Percentiles rank a stretch among this genome's conserved stretches.
Evolutionary conservation across 2,113 vertebrate species (phyloP).

Genomic region (Gracilinanus agilis): DNA sequence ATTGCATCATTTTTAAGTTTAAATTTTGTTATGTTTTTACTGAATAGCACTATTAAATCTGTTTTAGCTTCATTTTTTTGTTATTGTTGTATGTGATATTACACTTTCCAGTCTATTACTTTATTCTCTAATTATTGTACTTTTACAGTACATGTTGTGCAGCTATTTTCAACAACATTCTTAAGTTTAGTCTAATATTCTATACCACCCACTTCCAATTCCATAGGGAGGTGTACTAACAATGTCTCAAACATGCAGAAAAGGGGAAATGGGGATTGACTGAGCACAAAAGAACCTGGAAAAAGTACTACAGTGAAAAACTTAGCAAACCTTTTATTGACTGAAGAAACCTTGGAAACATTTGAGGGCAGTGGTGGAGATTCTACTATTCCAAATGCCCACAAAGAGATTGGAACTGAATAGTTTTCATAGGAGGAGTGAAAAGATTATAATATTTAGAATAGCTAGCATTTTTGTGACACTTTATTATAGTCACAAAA

Average conservation of each 20-base stretch:
- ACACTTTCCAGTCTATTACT: background rate
- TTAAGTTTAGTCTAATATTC: background rate
- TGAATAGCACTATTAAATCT: background rate
- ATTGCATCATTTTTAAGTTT: background rate
- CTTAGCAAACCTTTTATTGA: background rate
- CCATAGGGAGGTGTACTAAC: background rate
- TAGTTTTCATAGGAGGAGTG: background rate
- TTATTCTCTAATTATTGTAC: background rate
- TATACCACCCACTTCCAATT: background rate
- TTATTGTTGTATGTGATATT: background rate
- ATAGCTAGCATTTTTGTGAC: background rate
- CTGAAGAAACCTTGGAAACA: background rate
- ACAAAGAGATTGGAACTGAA: background rate
- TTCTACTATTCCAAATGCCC: background rate
- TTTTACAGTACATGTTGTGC: background rate
- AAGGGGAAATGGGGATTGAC: background rate
- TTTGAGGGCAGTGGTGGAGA: background rate
- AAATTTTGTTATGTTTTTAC: background rate
- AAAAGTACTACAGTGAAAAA: background rate
- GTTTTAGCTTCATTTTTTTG: background rate
- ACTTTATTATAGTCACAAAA: background rate
- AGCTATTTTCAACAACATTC: background rate
- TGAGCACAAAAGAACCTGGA: background rate
- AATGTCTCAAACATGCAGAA: background rate
- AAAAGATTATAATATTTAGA: background rate